A percentile compares a stretch with the other conserved stretches of the same genome.
Conservation (phyloP, 1,140 invertebrate genomes). For the Drosophila kanapiae region DNA sequence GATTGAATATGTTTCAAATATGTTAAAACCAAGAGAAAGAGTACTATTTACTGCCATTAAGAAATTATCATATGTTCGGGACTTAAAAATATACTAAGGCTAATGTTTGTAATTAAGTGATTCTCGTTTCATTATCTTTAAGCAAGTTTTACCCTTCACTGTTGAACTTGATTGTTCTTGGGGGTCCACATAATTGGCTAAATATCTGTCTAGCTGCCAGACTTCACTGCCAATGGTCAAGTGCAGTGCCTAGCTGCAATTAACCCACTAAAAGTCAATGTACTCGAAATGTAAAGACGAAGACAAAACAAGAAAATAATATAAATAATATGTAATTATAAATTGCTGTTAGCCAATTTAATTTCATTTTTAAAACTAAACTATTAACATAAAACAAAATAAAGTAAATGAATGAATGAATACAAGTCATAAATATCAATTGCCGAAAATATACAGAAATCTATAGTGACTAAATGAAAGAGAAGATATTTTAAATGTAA, state of each 20-base stretch:
- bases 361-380: background rate
- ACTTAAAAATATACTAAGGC: background rate
- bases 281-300: background rate
- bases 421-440: no score
- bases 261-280: constrained; percentile 27
- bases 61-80: background rate
- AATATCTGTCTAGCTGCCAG: constrained; percentile 26
- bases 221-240: constrained; percentile 74
- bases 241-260: constrained; percentile 55
- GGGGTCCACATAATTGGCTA: constrained; percentile 36
- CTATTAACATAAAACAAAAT: no score
- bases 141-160: constrained; percentile 24
- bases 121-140: constrained; percentile 5
- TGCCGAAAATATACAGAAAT: no score
- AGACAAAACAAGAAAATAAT: no score
- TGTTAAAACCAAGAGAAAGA: background rate
- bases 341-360: background rate
- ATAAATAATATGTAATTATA: no score
- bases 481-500: background rate
- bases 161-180: constrained; percentile 41
- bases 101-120: constrained; percentile 1
- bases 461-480: background rate
- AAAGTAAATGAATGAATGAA: no score
- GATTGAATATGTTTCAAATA: background rate
- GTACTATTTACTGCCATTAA: no score